phyloP scores from a whole-genome alignment of 2,888 invertebrate species.

The Mythimna vitellina region DNA sequence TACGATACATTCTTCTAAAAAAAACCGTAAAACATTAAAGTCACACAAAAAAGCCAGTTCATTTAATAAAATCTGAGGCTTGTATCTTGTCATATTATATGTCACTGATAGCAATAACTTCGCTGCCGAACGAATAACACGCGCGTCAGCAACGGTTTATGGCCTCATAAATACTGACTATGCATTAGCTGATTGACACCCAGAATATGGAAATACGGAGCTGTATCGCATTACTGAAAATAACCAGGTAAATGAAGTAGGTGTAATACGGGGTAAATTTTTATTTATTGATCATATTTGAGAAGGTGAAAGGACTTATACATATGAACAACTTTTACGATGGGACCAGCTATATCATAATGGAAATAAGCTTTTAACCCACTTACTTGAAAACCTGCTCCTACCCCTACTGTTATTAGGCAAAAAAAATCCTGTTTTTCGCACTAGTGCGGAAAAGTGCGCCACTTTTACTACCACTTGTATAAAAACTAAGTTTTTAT shows the following conservation, averaged over 20 bases:
- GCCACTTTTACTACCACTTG: too few relatives aligned
- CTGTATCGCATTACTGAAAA: constrained; percentile 22
- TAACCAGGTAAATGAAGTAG: not conserved
- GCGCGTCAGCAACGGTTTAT: constrained; percentile 37
- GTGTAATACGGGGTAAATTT: not conserved
- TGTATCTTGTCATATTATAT: constrained; percentile 25
- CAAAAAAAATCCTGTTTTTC: too few relatives aligned
- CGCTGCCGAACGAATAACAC: constrained; percentile 21
- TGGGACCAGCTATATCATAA: too few relatives aligned
- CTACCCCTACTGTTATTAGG: too few relatives aligned
- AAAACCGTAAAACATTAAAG: not conserved
- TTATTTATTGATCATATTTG: too few relatives aligned
- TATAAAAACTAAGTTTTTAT: too few relatives aligned
- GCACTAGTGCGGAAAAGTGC: too few relatives aligned
- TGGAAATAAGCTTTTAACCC: too few relatives aligned
- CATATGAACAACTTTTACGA: too few relatives aligned
- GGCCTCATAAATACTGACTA: constrained; percentile 36
- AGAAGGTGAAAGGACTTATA: too few relatives aligned
- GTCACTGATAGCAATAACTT: constrained; percentile 29
- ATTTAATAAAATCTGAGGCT: constrained; percentile 15
- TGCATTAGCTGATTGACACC: constrained; percentile 60
- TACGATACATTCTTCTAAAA: too few relatives aligned
- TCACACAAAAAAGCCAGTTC: not conserved
- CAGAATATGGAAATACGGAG: constrained; percentile 26
- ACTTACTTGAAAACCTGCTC: too few relatives aligned